Evolutionary conservation across 2,888 invertebrate genomes (phyloP), one percentile per base, ranked within the genome.

Genomic region (Anoncus sp.): DNA sequence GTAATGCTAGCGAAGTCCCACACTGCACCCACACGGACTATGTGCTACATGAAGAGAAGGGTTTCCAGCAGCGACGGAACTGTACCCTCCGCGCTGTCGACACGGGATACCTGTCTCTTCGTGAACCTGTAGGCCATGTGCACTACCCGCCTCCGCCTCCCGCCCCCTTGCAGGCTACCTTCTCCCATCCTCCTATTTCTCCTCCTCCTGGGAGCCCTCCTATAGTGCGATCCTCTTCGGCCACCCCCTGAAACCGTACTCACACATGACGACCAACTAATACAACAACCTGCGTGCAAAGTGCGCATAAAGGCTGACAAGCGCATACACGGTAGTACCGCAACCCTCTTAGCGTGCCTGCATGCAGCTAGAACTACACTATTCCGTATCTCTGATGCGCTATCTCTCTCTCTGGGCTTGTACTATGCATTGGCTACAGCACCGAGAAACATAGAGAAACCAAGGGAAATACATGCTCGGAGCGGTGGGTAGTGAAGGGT

Each of bases 51-150:
- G 51, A 49, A 51, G 31, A 43, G 53, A 67, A 69, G 57, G 74
- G 60, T 51, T 81, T 70, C 53, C 73, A 71, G 57, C 45, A 69
- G 67, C 65, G 27, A 75, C 49, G 53, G 45, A 45, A 31, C 57
- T 53, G 63, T 65, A 72, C 73, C 60, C 65, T 73, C 43, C 82
- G 82, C 82, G 65, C 27, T 38, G 73, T 62, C 57, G 84, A 83
- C 85, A 82, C 82, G 84, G 67, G 85, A 86, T 87, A 87, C 86
- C 87, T 87, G 85, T 87, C 87, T 85, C 84, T 84, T 82, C 81
- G 84, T 83, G 85, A 85, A 85, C 81, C 80, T 40, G 82, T 82
- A 82, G 80, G 81, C 79, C 82, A 81, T 81, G 85, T 84, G 81
- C 80, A 71, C n/a, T n/a, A n/a, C 57, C 70, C 79, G 81, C 81